These are phyloP conservation scores for Halcyon malimbica DNA, from an alignment of 2,113 vertebrate species.

Conservation along the genomic window DNA sequence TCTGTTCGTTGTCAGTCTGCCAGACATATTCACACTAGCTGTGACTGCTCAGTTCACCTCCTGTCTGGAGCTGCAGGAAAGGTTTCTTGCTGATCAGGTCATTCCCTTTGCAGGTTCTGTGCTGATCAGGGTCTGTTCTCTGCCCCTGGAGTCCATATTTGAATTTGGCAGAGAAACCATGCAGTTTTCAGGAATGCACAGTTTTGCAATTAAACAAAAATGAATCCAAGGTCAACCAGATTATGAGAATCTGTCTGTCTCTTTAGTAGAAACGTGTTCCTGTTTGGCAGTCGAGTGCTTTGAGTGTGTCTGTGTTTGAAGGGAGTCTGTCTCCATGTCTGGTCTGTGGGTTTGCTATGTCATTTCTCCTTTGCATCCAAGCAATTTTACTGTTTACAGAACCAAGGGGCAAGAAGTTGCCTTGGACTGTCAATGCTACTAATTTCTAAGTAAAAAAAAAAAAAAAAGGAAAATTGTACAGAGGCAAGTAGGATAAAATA, in stretches of 20 bases:
- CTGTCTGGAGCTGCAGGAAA: background rate
- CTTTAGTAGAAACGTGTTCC: background rate
- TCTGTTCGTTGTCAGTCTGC: background rate
- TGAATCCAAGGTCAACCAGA: rapidly evolving
- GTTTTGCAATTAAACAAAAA: background rate
- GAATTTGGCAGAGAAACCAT: background rate
- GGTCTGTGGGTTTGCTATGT: background rate
- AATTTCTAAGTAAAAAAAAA: background rate
- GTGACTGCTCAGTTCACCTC: background rate
- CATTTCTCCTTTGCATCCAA: background rate
- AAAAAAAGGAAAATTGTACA: background rate
- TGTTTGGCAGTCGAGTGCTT: background rate
- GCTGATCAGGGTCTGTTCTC: background rate
- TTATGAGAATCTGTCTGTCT: background rate
- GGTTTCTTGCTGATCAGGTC: background rate
- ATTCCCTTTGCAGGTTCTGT: background rate
- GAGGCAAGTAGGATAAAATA: background rate
- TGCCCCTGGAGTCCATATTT: background rate
- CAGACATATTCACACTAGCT: background rate
- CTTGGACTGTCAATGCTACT: background rate
- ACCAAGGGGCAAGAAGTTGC: background rate
- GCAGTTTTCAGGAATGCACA: background rate
- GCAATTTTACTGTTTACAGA: background rate
- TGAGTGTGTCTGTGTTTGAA: background rate
- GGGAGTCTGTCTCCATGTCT: background rate